phyloP scores from a whole-genome alignment of 53 echinoderm and acorn worm genomes.

The Hippasteria phrygiana region DNA sequence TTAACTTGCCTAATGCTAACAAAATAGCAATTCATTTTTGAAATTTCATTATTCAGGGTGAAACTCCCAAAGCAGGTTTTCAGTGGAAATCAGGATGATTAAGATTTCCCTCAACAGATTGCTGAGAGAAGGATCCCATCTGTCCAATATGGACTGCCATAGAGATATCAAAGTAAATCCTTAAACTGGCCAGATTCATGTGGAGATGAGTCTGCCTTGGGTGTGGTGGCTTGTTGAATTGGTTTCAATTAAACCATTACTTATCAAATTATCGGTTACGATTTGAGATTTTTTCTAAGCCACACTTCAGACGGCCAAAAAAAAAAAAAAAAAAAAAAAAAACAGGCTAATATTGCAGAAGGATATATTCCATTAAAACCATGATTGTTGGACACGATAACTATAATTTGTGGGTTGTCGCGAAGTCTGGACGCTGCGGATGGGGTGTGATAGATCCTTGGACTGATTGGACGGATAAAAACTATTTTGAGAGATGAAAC shows the following conservation, averaged over 20 bases:
- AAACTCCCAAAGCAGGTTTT: too few species aligned
- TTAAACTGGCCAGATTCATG: too few species aligned
- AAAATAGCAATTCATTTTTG: too few species aligned
- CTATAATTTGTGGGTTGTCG: conserved; percentile 31
- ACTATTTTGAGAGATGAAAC: neutral
- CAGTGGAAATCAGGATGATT: too few species aligned
- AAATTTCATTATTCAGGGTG: too few species aligned
- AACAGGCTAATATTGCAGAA: neutral
- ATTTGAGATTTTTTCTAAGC: conserved; percentile 1
- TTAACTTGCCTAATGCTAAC: too few species aligned
- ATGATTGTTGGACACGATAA: neutral
- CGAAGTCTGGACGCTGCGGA: neutral
- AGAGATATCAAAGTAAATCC: too few species aligned
- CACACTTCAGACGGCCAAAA: neutral
- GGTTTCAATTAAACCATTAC: neutral
- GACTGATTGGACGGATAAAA: neutral
- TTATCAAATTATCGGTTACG: conserved; percentile 37
- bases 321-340: neutral
- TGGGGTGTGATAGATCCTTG: neutral
- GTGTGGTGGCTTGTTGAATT: conserved; percentile 31
- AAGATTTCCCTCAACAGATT: too few species aligned
- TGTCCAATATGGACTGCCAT: too few species aligned
- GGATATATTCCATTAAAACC: conserved; percentile 27
- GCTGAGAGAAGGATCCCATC: too few species aligned
- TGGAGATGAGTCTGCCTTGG: neutral